These are phyloP conservation scores for Fragum fragum DNA, from an alignment of 2,888 invertebrate genomes.

Conservation along the genomic window DNA sequence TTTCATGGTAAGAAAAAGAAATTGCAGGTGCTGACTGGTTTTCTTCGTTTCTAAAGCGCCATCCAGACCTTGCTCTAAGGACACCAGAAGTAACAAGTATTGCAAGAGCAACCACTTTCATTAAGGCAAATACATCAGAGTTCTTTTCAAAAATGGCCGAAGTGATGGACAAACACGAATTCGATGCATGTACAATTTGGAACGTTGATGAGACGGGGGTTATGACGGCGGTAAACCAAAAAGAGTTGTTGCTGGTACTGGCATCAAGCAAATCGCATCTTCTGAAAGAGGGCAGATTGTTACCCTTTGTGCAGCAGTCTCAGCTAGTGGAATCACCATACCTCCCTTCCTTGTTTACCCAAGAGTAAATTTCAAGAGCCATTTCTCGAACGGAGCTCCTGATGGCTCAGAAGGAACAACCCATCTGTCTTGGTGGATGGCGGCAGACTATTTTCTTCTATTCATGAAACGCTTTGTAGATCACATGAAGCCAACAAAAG, in stretches of 20 bases:
- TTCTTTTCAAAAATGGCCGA: slow-evolving; percentile 51
- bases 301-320: slow-evolving; percentile 14
- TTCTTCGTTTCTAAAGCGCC: not conserved
- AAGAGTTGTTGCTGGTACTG: slow-evolving; percentile 13
- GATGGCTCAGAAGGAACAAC: slow-evolving; percentile 42
- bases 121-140: slow-evolving; percentile 37
- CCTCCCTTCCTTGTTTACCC: slow-evolving; percentile 59
- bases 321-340: slow-evolving; percentile 39
- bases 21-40: slow-evolving; percentile 6
- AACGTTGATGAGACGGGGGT: slow-evolving; percentile 59
- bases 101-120: slow-evolving; percentile 55
- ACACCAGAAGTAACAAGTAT: slow-evolving; percentile 27
- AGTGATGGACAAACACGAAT: slow-evolving; percentile 44
- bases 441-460: slow-evolving; percentile 70
- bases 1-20: not conserved
- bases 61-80: not conserved
- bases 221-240: slow-evolving; percentile 53
- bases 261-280: slow-evolving; percentile 41
- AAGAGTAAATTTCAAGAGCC: slow-evolving; percentile 40
- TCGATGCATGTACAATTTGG: slow-evolving; percentile 42
- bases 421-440: slow-evolving; percentile 79
- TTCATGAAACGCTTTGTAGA: slow-evolving; percentile 81
- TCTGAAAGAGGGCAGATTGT: slow-evolving; percentile 46
- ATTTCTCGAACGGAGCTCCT: slow-evolving; percentile 38
- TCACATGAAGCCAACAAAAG: slow-evolving; percentile 66